Percentiles rank a stretch among this genome's conserved stretches.
Evolutionary conservation across 2,888 invertebrate genomes (phyloP).

Genomic region (Diplolepis rosae): DNA sequence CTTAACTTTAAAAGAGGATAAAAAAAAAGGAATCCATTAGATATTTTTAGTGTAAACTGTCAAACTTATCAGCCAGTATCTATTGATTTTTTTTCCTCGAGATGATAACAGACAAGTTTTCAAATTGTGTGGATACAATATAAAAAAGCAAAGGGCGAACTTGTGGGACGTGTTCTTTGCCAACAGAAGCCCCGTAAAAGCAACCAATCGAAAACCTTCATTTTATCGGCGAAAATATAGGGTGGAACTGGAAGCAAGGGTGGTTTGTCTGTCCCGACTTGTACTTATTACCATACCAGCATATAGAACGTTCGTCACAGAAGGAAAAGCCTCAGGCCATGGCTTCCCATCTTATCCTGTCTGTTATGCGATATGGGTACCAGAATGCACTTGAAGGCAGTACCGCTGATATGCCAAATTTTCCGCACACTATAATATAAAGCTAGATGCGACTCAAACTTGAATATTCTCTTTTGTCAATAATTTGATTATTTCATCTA

Average conservation of each 20-base stretch:
- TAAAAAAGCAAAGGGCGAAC: conserved; percentile 13
- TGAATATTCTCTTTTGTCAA: background rate
- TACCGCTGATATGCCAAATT: conserved; percentile 28
- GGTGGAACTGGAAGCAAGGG: conserved; percentile 34
- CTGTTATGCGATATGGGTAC: conserved; percentile 64
- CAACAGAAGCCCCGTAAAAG: conserved; percentile 22
- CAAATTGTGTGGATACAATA: conserved; percentile 17
- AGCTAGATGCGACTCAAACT: background rate
- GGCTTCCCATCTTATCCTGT: conserved; percentile 68
- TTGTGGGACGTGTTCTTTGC: conserved; percentile 31
- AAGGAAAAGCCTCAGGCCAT: conserved; percentile 67
- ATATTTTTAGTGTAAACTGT: background rate
- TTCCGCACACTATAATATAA: conserved; percentile 10
- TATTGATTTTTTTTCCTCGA: background rate
- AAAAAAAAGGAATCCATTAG: too few species aligned
- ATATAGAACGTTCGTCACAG: conserved; percentile 49
- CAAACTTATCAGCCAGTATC: background rate
- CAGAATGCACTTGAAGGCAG: conserved; percentile 54
- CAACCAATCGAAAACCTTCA: conserved; percentile 58
- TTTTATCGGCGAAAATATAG: conserved; percentile 54
- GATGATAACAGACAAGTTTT: background rate
- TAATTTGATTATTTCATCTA: background rate
- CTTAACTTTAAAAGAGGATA: too few species aligned
- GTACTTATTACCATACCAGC: conserved; percentile 47
- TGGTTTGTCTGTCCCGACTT: conserved; percentile 52